These are phyloP conservation scores for Trichacis sp. DNA, from an alignment of 2,888 invertebrate species.

Conservation along the genomic window DNA sequence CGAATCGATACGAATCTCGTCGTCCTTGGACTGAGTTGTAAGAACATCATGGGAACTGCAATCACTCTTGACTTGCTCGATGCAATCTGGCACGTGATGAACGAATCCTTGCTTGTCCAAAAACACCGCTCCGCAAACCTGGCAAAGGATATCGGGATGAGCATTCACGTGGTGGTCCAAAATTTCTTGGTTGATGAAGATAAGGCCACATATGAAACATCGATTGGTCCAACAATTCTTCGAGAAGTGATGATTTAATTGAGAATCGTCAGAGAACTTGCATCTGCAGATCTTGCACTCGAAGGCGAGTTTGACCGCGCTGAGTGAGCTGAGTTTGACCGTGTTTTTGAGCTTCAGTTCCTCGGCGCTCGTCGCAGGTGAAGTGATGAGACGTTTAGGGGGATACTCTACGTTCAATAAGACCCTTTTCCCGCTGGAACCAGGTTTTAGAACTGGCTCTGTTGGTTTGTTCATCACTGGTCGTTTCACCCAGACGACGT, in stretches of 20 bases:
- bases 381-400: not conserved
- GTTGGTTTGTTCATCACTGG: too few relatives aligned
- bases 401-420: slow-evolving; percentile 29
- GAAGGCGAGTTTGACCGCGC: slow-evolving; percentile 10
- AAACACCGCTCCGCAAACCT: slow-evolving; percentile 31
- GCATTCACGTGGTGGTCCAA: slow-evolving; percentile 11
- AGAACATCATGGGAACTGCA: not conserved
- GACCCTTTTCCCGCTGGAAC: slow-evolving; percentile 16
- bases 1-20: too few relatives aligned
- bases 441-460: not conserved
- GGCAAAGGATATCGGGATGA: slow-evolving; percentile 25
- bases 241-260: slow-evolving; percentile 12
- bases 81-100: slow-evolving; percentile 24
- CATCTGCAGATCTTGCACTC: slow-evolving; percentile 38
- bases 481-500: too few relatives aligned
- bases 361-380: slow-evolving; percentile 11
- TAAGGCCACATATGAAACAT: slow-evolving; percentile 30
- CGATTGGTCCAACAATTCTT: slow-evolving; percentile 32
- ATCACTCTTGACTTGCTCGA: slow-evolving; percentile 28
- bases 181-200: not conserved
- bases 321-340: too few relatives aligned
- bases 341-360: slow-evolving; percentile 7
- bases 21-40: not conserved
- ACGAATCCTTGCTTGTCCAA: slow-evolving; percentile 21
- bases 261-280: slow-evolving; percentile 17